phyloP scores from a whole-genome alignment of 1,140 invertebrate genomes.

The Macrobrachium nipponense region DNA sequence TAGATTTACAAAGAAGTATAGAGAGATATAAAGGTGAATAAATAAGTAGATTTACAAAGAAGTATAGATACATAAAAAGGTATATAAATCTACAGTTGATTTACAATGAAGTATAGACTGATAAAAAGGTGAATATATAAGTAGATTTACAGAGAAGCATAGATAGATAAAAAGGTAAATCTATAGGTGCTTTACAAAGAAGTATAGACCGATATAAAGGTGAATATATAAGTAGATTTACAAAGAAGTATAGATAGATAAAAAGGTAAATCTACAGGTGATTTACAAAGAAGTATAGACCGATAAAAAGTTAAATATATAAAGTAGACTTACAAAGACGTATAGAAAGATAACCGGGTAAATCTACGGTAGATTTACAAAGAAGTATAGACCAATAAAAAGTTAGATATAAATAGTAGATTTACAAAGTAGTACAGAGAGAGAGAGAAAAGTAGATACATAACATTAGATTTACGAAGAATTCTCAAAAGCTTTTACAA shows the following conservation, averaged over 20 bases:
- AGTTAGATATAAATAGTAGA: not conserved
- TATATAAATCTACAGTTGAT: too few relatives aligned
- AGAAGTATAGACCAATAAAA: not conserved
- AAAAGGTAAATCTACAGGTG: not conserved
- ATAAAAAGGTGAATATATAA: not conserved
- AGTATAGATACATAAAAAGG: not conserved
- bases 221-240: not conserved
- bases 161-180: too few relatives aligned
- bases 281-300: not conserved
- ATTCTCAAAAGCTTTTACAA: too few relatives aligned
- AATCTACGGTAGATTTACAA: not conserved
- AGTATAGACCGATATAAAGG: too few relatives aligned
- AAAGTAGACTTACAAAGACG: slow-evolving; percentile 1
- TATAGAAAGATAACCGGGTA: not conserved
- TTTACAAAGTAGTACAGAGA: not conserved
- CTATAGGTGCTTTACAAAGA: not conserved
- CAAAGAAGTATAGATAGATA: not conserved
- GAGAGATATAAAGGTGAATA: too few relatives aligned
- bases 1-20: not conserved
- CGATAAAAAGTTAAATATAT: too few relatives aligned
- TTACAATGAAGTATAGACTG: not conserved
- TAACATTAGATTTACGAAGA: too few relatives aligned
- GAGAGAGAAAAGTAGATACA: not conserved
- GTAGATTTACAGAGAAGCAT: not conserved
- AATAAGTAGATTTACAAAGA: not conserved